A percentile compares a stretch with the other conserved stretches of the same genome.
These are phyloP conservation scores for Frankliniella fusca DNA, from an alignment of 2,888 invertebrate species.

Conservation along the genomic window DNA sequence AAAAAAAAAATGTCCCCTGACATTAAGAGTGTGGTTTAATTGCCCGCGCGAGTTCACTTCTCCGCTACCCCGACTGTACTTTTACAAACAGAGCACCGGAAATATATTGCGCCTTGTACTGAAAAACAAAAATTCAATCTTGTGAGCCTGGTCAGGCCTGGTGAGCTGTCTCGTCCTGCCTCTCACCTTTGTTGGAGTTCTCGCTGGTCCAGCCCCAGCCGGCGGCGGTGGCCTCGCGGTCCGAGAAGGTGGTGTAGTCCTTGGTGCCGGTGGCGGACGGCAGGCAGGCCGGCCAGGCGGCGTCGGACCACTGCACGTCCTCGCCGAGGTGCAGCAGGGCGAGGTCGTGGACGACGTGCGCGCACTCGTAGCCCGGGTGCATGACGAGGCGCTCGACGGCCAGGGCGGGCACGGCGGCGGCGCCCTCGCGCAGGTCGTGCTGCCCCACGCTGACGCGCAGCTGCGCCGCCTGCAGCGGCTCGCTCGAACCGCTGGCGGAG, in stretches of 20 bases:
- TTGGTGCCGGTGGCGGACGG: conserved; percentile 52
- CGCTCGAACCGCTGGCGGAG: conserved; percentile 58
- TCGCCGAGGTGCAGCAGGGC: conserved; percentile 67
- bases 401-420: conserved; percentile 51
- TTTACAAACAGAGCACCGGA: too few species aligned
- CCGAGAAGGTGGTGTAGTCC: conserved; percentile 53
- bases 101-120: too few species aligned
- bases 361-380: conserved; percentile 71
- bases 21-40: too few species aligned
- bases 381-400: conserved; percentile 56
- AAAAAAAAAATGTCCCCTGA: too few species aligned
- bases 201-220: conserved; percentile 87
- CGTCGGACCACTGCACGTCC: conserved; percentile 61
- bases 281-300: conserved; percentile 72
- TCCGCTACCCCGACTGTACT: too few species aligned
- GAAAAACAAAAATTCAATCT: too few species aligned
- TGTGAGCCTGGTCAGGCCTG: too few species aligned
- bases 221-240: conserved; percentile 63
- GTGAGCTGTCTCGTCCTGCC: too few species aligned
- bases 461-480: conserved; percentile 57
- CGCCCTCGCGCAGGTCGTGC: conserved; percentile 60
- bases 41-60: too few species aligned
- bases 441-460: conserved; percentile 66
- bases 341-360: conserved; percentile 50
- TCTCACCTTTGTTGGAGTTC: conserved; percentile 61